phyloP scores from a whole-genome alignment of 1,140 invertebrate genomes.

The Micrasema longulum region DNA sequence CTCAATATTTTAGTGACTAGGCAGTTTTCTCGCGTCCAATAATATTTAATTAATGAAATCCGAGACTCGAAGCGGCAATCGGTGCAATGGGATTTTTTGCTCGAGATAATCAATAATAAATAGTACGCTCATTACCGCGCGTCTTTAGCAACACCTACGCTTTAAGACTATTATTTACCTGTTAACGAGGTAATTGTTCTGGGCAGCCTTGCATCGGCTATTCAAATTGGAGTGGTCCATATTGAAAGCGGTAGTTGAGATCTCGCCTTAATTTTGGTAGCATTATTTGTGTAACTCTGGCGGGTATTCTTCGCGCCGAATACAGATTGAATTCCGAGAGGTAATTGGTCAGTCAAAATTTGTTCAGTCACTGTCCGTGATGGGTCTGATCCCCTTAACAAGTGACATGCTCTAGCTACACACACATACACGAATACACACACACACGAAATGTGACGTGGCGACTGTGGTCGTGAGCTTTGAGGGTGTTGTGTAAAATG shows the following conservation, averaged over 20 bases:
- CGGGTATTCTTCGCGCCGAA: constrained; percentile 42
- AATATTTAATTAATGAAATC: constrained; percentile 16
- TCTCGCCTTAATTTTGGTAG: constrained; percentile 29
- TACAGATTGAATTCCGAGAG: constrained; percentile 45
- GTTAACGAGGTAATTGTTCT: constrained; percentile 37
- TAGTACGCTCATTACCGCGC: constrained; percentile 6
- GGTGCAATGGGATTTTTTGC: constrained; percentile 18
- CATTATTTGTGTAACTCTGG: constrained; percentile 19
- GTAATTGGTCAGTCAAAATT: constrained; percentile 50
- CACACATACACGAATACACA: neutral
- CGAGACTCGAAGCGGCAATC: neutral
- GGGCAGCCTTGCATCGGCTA: constrained; percentile 1
- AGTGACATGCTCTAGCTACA: constrained; percentile 47
- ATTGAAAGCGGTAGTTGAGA: constrained; percentile 28
- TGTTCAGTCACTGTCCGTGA: constrained; percentile 54
- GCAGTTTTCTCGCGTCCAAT: neutral
- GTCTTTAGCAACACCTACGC: constrained; percentile 19
- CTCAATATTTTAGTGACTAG: constrained; percentile 5
- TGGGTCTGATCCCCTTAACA: constrained; percentile 52
- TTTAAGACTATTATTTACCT: constrained; percentile 27
- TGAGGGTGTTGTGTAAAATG: constrained; percentile 11
- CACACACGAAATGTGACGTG: neutral
- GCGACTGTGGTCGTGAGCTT: neutral
- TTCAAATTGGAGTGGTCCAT: constrained; percentile 30
- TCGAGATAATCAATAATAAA: constrained; percentile 21